Percentiles rank a stretch among this genome's conserved stretches.
Conservation (phyloP, 23 tunicate genomes). For the Trididemnum clinides region DNA sequence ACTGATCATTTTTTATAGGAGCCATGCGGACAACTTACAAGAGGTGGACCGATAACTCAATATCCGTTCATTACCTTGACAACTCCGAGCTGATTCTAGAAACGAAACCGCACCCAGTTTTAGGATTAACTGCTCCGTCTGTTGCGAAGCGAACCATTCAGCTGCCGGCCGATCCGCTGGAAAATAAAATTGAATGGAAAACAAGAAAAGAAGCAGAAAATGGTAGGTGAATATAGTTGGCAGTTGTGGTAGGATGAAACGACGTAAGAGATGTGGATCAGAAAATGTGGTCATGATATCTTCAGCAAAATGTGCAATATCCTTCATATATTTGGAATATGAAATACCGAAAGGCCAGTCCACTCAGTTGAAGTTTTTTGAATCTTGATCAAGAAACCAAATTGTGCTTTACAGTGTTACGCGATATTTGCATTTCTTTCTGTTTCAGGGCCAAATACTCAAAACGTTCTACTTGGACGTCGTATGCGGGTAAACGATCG, state of each 20-base stretch:
- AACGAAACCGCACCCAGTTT: constrained; percentile 87
- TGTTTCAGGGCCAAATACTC: constrained; percentile 1
- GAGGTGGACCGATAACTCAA: constrained; percentile 93
- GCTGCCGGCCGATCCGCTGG: constrained; percentile 81
- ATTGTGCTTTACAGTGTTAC: too few species aligned
- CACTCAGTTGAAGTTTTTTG: too few species aligned
- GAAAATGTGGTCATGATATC: too few species aligned
- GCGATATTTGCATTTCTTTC: too few species aligned
- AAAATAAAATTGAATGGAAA: constrained; percentile 89
- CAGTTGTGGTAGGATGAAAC: too few species aligned
- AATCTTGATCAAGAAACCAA: too few species aligned
- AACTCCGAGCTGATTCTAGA: constrained; percentile 74
- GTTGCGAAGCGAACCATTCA: constrained; percentile 85
- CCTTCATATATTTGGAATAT: too few species aligned
- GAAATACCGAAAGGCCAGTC: too few species aligned
- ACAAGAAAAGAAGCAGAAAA: constrained; percentile 77
- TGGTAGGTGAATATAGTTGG: too few species aligned
- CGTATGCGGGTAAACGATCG: constrained; percentile 91
- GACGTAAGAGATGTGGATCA: too few species aligned
- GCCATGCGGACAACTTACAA: constrained; percentile 73
- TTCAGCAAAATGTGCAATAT: too few species aligned
- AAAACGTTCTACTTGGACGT: constrained; percentile 57
- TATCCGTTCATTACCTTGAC: constrained; percentile 78
- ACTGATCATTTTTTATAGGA: neutral
- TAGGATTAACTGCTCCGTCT: constrained; percentile 83